Evolutionary conservation across 92 coral and sea anemone species (phyloP).

Genomic region (Porites evermanni): DNA sequence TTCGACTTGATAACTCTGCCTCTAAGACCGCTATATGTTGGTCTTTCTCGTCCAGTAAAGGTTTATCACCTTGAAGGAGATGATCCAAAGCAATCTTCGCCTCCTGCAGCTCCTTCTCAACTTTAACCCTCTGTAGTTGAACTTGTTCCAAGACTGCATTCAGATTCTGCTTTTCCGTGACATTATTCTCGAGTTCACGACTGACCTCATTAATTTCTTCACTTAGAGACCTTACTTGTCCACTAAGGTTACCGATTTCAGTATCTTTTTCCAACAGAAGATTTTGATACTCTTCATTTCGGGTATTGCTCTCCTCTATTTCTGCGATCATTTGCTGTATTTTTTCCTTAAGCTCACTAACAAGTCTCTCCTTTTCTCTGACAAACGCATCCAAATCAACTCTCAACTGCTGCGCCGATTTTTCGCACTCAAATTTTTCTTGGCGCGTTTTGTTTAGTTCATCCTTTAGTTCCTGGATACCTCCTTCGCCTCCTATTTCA

Average conservation of each 20-base stretch:
- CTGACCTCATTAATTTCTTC: slow-evolving; percentile 44
- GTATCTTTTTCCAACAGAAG: slow-evolving; percentile 50
- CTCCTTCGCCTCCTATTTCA: slow-evolving; percentile 35
- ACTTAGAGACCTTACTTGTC: slow-evolving; percentile 34
- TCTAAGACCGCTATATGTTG: slow-evolving; percentile 31
- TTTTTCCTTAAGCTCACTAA: slow-evolving; percentile 55
- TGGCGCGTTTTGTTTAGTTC: slow-evolving; percentile 41
- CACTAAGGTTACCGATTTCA: slow-evolving; percentile 51
- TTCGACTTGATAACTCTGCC: slow-evolving; percentile 28
- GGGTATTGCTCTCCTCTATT: slow-evolving; percentile 44
- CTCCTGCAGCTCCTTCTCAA: slow-evolving; percentile 37
- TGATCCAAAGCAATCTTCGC: slow-evolving; percentile 18
- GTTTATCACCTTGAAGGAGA: slow-evolving; percentile 28
- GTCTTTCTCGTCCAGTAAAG: slow-evolving; percentile 29
- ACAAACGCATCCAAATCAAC: slow-evolving; percentile 78
- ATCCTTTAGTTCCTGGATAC: slow-evolving; percentile 35
- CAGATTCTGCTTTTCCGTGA: slow-evolving; percentile 9
- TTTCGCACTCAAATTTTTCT: slow-evolving; percentile 84
- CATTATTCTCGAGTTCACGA: slow-evolving; percentile 7
- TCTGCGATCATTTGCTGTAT: slow-evolving; percentile 58
- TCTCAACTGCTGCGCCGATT: slow-evolving; percentile 79
- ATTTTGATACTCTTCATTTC: slow-evolving; percentile 62
- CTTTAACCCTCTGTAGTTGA: slow-evolving; percentile 23
- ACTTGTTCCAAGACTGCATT: slow-evolving; percentile 32
- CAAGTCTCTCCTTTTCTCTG: slow-evolving; percentile 69